Conservation (phyloP, 2,797 vertebrate genomes). For the Cryptoblepharus egeriae region DNA sequence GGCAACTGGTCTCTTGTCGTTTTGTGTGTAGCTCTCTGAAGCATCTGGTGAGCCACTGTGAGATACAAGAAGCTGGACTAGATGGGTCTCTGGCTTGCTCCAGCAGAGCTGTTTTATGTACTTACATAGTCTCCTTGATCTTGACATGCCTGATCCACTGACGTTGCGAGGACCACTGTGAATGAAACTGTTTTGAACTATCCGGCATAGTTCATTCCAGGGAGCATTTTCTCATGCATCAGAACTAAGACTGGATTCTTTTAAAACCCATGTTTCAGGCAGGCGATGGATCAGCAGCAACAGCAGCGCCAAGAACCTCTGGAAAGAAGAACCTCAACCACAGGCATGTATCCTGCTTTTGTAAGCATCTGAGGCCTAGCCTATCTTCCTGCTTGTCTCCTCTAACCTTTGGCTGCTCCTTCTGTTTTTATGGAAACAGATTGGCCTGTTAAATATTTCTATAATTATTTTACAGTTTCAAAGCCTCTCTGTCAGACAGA, state of each 20-base stretch:
- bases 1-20: no score
- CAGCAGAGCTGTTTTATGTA: no score
- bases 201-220: not conserved
- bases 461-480: conserved; percentile 14
- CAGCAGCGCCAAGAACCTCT: conserved; percentile 92
- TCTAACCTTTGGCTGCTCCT: conserved; percentile 21
- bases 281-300: conserved; percentile 93
- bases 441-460: conserved; percentile 17
- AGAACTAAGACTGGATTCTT: not conserved
- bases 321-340: conserved; percentile 92
- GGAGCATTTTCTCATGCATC: conserved; percentile 12
- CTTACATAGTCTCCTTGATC: no score
- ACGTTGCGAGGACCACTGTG: no score
- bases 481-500: conserved; percentile 8
- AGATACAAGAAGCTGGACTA: no score
- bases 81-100: no score
- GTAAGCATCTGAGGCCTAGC: not conserved
- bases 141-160: no score
- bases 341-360: conserved; percentile 77
- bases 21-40: no score
- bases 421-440: not conserved
- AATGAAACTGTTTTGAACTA: no score
- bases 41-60: no score
- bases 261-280: conserved; percentile 78
- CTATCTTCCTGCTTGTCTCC: not conserved